Evolutionary conservation across 2,888 invertebrate genomes (phyloP).

Genomic region (Limenitis camilla): DNA sequence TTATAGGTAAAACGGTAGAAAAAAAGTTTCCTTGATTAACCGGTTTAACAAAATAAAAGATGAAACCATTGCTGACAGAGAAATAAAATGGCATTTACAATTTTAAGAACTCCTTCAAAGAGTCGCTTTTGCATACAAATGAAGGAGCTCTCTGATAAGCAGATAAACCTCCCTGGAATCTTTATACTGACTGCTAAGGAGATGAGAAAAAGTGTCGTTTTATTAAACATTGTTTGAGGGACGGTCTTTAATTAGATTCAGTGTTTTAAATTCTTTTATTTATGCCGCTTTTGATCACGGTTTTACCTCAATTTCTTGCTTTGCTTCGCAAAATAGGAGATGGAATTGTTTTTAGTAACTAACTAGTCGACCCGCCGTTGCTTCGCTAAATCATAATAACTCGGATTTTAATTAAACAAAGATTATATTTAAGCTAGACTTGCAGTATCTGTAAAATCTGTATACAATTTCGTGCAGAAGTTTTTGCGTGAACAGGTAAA

Average conservation of each 20-base stretch:
- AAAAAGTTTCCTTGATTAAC: background rate
- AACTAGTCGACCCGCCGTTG: too few relatives aligned
- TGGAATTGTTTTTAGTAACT: too few relatives aligned
- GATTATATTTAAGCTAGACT: too few relatives aligned
- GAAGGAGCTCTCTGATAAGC: slow-evolving; percentile 16
- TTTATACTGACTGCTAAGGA: slow-evolving; percentile 8
- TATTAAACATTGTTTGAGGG: slow-evolving; percentile 3
- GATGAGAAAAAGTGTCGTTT: slow-evolving; percentile 6
- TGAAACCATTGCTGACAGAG: slow-evolving; percentile 7
- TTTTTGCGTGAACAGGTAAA: too few relatives aligned
- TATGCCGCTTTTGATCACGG: background rate
- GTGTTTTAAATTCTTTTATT: background rate
- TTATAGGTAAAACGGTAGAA: background rate
- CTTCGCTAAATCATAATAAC: too few relatives aligned
- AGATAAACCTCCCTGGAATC: slow-evolving; percentile 13
- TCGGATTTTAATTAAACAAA: too few relatives aligned
- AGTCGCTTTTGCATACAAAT: slow-evolving; percentile 20
- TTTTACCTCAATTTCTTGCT: too few relatives aligned
- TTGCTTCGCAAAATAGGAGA: too few relatives aligned
- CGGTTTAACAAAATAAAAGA: background rate
- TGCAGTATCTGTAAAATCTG: too few relatives aligned
- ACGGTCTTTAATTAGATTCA: slow-evolving; percentile 8
- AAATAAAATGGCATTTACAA: slow-evolving; percentile 17
- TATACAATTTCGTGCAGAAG: too few relatives aligned
- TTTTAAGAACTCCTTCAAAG: slow-evolving; percentile 8